Base-by-base conservation (phyloP, 2,888 invertebrate genomes). In the Serripes groenlandicus region DNA sequence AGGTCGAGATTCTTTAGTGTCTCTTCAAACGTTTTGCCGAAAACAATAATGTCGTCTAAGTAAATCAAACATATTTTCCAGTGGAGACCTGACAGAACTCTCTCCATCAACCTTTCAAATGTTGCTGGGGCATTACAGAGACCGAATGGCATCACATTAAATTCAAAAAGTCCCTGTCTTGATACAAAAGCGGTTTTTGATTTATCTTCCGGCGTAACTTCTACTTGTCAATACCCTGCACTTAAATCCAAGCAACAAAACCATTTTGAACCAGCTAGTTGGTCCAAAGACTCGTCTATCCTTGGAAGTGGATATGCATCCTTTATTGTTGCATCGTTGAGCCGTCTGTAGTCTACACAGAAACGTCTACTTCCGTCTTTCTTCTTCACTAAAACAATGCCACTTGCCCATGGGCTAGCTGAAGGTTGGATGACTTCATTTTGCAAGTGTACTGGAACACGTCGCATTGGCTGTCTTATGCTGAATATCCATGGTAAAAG, bases 21-120 rank as follows among this genome's bases (percentile, higher is more conserved):
- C 56, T 85, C 81, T 2, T 75, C 71, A n/a, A 82, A 28, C 21
- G 37, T 75, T 0, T 58, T 37, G 11, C 73, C 72, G 0, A 37
- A 56, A 3, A 81, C 56, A 37, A 85, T 81, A 0, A 85, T 68
- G 30, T 81, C 85, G 23, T 81, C 81, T 32, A 78, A n/a, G 37
- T 85, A 81, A 21, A 78, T 71, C 0, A 85, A 42, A 1, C 77
- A 18, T 3, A 75, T 71, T 42, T 78, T 69, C 79, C 79, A 85
- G 34, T 82, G 79, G 1, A 85, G n/a, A 5, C 79, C 79, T 11
- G 68, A 54, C 26, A 79, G 68, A 26, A 76, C 62, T 21, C 73
- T 26, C 28, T 78, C 71, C 74, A 82, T 82, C 18, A 64, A 66
- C 11, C 78, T 11, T 52, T 78, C 72, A 32, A 78, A 81, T 15